phyloP scores from a whole-genome alignment of 2,888 invertebrate species.

The Dorcus hopei region DNA sequence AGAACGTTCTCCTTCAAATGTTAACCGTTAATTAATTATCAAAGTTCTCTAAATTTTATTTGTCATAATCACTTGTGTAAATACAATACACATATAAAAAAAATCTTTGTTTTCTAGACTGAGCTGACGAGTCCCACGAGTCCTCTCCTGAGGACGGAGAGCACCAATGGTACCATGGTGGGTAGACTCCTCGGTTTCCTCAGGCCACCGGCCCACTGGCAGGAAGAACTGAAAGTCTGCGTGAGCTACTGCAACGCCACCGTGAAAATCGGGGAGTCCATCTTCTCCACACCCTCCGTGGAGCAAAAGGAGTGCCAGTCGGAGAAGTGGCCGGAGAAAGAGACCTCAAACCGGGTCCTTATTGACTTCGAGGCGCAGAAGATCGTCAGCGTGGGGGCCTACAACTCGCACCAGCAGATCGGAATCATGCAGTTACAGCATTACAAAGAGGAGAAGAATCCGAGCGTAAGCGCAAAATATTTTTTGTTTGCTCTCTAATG shows the following conservation, averaged over 20 bases:
- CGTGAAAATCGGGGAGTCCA: constrained; percentile 54
- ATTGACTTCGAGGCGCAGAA: constrained; percentile 52
- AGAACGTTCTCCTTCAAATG: no score
- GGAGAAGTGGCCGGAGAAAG: constrained; percentile 58
- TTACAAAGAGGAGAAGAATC: constrained; percentile 61
- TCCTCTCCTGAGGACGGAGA: constrained; percentile 64
- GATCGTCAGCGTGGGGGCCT: constrained; percentile 51
- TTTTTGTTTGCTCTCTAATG: neutral
- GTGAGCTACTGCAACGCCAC: constrained; percentile 75
- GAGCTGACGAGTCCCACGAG: constrained; percentile 73
- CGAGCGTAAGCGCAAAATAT: constrained; percentile 56
- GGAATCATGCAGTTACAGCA: constrained; percentile 83
- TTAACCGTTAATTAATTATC: no score
- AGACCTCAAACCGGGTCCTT: constrained; percentile 37
- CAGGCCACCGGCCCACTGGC: constrained; percentile 74
- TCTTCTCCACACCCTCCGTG: constrained; percentile 59
- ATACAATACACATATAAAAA: no score
- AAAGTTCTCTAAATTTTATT: no score
- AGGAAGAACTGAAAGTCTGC: constrained; percentile 73
- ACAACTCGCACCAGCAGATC: constrained; percentile 60
- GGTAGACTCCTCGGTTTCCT: constrained; percentile 80
- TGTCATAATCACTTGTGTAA: no score
- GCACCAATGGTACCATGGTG: constrained; percentile 69
- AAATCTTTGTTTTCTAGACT: constrained; percentile 37
- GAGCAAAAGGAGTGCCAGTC: constrained; percentile 68